Conservation (phyloP, 2,888 invertebrate genomes). For the Heteromyza rotundicornis region DNA sequence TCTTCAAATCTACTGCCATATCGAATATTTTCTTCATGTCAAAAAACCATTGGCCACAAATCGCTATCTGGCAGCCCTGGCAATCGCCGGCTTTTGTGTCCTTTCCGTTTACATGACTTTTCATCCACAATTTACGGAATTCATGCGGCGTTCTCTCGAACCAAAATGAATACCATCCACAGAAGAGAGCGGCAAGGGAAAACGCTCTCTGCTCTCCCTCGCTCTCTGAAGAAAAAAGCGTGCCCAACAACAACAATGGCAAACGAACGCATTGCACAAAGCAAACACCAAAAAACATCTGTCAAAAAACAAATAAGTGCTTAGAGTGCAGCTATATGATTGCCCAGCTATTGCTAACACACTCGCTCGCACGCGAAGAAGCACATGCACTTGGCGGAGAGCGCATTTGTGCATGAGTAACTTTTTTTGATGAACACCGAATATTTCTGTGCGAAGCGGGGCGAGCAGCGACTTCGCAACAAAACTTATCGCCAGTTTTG, state of each 20-base stretch:
- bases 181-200: background rate
- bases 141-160: conserved; percentile 19
- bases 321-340: background rate
- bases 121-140: conserved; percentile 27
- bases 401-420: too few species aligned
- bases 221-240: conserved; percentile 8
- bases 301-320: conserved; percentile 7
- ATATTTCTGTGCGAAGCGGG: conserved; percentile 14
- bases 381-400: conserved; percentile 7
- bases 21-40: too few species aligned
- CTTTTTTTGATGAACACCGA: too few species aligned
- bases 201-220: background rate
- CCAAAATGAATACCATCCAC: conserved; percentile 29
- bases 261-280: conserved; percentile 24
- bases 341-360: background rate
- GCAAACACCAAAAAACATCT: conserved; percentile 24
- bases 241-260: conserved; percentile 13
- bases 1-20: too few species aligned
- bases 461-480: conserved; percentile 30
- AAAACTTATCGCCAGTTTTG: conserved; percentile 47
- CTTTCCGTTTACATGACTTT: too few species aligned
- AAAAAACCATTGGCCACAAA: too few species aligned
- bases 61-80: too few species aligned
- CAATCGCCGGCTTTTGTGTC: too few species aligned
- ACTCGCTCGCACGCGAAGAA: background rate